These are phyloP conservation scores for Triplophysa bombifrons DNA, from an alignment of 2,797 vertebrate species.

Conservation along the genomic window DNA sequence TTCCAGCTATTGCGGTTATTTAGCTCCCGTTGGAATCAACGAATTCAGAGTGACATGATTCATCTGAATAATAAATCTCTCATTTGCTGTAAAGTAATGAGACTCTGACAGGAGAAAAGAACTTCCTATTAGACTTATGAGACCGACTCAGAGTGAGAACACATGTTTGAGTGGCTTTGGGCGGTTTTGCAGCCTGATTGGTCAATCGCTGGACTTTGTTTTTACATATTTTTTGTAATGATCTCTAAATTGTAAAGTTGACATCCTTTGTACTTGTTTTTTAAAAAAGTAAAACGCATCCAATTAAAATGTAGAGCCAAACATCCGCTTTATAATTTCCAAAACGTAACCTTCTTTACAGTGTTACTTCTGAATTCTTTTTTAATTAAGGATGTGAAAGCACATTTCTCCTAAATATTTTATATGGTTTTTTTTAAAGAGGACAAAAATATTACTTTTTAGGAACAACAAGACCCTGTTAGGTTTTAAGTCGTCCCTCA, in stretches of 20 bases:
- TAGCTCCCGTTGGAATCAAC: constrained; percentile 74
- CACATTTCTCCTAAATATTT: background rate
- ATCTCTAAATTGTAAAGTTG: background rate
- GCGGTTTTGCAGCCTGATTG: background rate
- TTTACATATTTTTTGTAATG: background rate
- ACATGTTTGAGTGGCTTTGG: too few species aligned
- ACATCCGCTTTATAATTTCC: background rate
- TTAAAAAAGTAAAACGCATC: background rate
- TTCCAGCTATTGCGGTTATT: constrained; percentile 75
- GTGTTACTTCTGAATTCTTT: background rate
- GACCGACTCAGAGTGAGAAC: too few species aligned
- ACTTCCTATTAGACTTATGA: constrained; percentile 66
- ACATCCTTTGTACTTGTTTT: background rate
- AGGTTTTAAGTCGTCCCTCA: constrained; percentile 19
- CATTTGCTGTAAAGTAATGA: constrained; percentile 77
- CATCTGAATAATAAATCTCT: constrained; percentile 78
- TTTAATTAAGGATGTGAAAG: constrained; percentile 1
- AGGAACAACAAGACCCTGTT: background rate
- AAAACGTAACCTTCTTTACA: background rate
- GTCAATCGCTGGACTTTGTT: background rate
- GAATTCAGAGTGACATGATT: constrained; percentile 76
- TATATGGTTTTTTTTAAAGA: too few species aligned
- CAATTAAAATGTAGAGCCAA: background rate
- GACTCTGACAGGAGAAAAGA: constrained; percentile 62
- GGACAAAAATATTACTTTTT: background rate